Evolutionary conservation across 2,113 vertebrate genomes (phyloP).

Genomic region (Nerophis ophidion): DNA sequence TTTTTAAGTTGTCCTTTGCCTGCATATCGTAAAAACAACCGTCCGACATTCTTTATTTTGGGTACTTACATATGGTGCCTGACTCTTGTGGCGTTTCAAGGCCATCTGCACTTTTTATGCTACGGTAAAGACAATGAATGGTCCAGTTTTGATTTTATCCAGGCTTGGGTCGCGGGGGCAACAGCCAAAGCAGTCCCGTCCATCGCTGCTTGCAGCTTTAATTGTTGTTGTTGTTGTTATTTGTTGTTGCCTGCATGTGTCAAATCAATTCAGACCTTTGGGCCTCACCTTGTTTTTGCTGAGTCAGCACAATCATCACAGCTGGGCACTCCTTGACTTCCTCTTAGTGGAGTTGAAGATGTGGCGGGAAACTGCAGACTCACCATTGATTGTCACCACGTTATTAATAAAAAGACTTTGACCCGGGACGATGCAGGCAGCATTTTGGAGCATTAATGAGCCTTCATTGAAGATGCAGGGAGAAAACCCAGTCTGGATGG

Average conservation of each 20-base stretch:
- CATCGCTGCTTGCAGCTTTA: no score
- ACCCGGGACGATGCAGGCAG: conserved; percentile 9
- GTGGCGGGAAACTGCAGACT: conserved; percentile 56
- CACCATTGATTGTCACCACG: conserved; percentile 33
- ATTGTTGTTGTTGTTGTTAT: conserved; percentile 22
- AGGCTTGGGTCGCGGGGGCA: no score
- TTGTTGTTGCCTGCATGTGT: conserved; percentile 19
- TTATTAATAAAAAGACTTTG: conserved; percentile 17
- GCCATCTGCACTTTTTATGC: no score
- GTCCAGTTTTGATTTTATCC: no score
- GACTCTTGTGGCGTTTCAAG: no score
- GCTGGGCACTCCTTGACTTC: conserved; percentile 30
- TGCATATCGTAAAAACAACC: no score
- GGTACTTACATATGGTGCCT: no score
- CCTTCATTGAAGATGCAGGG: not conserved
- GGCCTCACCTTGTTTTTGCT: conserved; percentile 36
- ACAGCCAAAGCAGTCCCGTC: no score
- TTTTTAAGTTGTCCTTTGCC: no score
- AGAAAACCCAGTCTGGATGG: not conserved
- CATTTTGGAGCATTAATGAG: not conserved
- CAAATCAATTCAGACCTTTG: conserved; percentile 52
- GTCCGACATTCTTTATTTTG: no score
- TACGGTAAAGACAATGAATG: no score
- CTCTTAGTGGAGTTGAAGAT: conserved; percentile 44
- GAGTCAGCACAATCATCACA: conserved; percentile 58